Percentiles rank a stretch among this genome's conserved stretches.
Evolutionary conservation across 2,888 invertebrate species (phyloP).

Genomic region (Ectemnius cavifrons): DNA sequence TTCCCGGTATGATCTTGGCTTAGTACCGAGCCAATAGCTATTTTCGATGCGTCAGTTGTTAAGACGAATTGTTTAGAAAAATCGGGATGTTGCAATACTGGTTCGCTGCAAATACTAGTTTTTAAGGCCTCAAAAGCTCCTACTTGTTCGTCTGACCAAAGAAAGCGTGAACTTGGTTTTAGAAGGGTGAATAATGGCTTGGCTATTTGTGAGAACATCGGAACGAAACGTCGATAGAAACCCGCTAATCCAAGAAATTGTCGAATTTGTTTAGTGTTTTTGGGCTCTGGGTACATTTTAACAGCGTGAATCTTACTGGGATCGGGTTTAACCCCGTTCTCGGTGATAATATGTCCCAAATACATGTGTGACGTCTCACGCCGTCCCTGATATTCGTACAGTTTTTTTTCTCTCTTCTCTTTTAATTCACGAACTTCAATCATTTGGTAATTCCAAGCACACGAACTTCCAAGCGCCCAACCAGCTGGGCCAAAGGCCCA

Average conservation of each 20-base stretch:
- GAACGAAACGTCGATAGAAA: conserved; percentile 34
- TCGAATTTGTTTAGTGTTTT: conserved; percentile 29
- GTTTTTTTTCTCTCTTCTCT: no score
- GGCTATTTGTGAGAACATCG: conserved; percentile 27
- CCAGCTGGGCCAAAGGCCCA: no score
- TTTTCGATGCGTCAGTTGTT: conserved; percentile 11
- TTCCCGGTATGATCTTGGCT: background rate
- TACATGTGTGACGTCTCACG: no score
- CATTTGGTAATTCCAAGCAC: no score
- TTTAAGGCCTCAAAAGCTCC: conserved; percentile 1
- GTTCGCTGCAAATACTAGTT: conserved; percentile 1
- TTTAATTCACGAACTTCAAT: no score
- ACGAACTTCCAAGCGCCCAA: no score
- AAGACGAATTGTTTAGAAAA: conserved; percentile 11
- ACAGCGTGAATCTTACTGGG: conserved; percentile 35
- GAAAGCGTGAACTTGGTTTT: conserved; percentile 25
- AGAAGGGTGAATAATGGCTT: conserved; percentile 27
- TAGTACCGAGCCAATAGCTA: conserved; percentile 12
- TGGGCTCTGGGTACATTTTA: conserved; percentile 14
- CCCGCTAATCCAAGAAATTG: conserved; percentile 9
- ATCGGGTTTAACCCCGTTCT: conserved; percentile 39
- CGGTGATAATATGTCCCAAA: no score
- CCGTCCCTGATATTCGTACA: no score
- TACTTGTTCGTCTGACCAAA: conserved; percentile 9
- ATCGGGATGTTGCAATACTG: conserved; percentile 16